Conservation (phyloP, 2,888 invertebrate species). For the Drosophila engyochracea region DNA sequence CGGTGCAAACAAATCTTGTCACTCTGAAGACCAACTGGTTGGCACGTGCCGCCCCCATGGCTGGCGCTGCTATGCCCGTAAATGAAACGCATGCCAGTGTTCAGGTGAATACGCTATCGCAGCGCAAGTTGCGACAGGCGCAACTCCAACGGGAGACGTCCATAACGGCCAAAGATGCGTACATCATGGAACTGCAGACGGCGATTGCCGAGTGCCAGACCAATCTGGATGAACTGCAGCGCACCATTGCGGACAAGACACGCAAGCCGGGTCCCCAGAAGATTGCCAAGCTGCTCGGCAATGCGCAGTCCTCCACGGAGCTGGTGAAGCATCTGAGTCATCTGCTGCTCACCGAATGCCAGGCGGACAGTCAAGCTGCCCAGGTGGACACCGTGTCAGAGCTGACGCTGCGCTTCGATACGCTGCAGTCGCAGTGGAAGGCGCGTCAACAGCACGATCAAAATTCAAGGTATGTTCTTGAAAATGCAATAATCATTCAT, state of each 20-base stretch:
- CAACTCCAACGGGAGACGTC: conserved; percentile 88
- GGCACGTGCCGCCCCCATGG: conserved; percentile 80
- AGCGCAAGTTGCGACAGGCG: conserved; percentile 82
- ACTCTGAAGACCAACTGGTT: conserved; percentile 85
- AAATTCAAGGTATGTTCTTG: conserved; percentile 89
- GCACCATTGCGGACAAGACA: conserved; percentile 87
- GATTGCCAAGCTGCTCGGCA: conserved; percentile 91
- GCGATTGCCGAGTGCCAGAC: conserved; percentile 90
- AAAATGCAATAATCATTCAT: neutral
- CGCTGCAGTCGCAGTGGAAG: conserved; percentile 90
- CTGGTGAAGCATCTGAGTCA: conserved; percentile 92
- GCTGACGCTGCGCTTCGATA: conserved; percentile 89
- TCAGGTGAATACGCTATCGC: conserved; percentile 92
- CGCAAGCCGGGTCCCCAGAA: conserved; percentile 89
- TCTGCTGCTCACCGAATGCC: conserved; percentile 91
- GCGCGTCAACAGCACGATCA: conserved; percentile 91
- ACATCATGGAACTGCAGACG: conserved; percentile 90
- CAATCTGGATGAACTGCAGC: conserved; percentile 89
- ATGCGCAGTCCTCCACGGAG: conserved; percentile 93
- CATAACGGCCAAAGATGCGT: conserved; percentile 93
- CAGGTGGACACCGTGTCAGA: conserved; percentile 88
- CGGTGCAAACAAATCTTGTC: conserved; percentile 87
- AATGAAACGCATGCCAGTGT: conserved; percentile 88
- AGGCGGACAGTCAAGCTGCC: conserved; percentile 89
- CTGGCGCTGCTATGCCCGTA: conserved; percentile 87